A percentile compares a stretch with the other conserved stretches of the same genome.
Conservation (phyloP, 1,140 invertebrate species). For the Argopecten irradians region DNA sequence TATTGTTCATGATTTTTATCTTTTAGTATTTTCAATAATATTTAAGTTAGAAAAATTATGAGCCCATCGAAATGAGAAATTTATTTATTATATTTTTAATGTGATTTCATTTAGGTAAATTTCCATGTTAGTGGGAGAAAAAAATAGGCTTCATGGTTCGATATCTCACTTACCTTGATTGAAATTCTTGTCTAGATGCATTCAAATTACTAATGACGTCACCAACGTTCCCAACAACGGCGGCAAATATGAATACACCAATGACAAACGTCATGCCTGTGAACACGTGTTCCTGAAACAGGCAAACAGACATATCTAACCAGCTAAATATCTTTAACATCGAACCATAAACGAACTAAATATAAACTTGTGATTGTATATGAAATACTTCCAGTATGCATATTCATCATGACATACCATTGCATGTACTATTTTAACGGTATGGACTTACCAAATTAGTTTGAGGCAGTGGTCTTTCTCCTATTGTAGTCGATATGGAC, state of each 20-base stretch:
- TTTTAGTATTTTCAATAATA: too few species aligned
- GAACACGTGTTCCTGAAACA: constrained; percentile 85
- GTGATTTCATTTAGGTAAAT: neutral
- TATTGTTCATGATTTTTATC: too few species aligned
- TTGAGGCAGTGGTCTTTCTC: too few species aligned
- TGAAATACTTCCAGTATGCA: too few species aligned
- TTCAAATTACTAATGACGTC: constrained; percentile 99
- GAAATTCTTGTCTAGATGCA: constrained; percentile 95
- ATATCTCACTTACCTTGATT: constrained; percentile 81
- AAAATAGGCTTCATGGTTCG: neutral
- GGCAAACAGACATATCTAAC: neutral
- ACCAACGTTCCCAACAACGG: constrained; percentile 96
- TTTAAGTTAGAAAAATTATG: neutral
- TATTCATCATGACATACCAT: neutral
- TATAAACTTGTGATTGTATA: neutral
- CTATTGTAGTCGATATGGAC: too few species aligned
- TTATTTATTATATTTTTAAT: neutral
- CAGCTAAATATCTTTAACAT: too few species aligned
- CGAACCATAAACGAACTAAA: neutral
- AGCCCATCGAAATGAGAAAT: neutral
- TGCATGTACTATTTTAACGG: neutral
- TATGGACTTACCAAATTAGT: neutral
- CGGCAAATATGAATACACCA: constrained; percentile 97
- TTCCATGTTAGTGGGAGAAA: neutral
- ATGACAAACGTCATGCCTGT: constrained; percentile 97